These are phyloP conservation scores for Eidolon helvum DNA, from an alignment of 2,113 vertebrate genomes.

Conservation along the genomic window DNA sequence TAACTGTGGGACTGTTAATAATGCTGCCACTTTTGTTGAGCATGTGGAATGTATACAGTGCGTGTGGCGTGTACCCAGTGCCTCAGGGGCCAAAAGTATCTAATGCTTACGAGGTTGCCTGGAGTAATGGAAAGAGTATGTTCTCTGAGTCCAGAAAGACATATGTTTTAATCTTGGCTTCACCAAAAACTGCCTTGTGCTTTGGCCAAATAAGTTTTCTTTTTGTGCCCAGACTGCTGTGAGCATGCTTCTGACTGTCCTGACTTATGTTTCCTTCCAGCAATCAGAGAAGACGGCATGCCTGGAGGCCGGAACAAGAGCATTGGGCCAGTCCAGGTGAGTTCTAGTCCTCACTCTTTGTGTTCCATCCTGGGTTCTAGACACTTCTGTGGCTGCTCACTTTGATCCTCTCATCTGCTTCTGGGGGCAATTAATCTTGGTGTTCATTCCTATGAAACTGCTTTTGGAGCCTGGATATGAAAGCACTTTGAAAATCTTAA, in stretches of 20 bases:
- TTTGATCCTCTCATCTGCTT: not conserved
- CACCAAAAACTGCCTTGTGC: not conserved
- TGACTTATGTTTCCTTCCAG: conserved; percentile 81
- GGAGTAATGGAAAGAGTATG: not conserved
- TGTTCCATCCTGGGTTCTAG: too few relatives aligned
- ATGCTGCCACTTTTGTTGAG: not conserved
- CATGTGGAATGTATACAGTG: not conserved
- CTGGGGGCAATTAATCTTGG: not conserved
- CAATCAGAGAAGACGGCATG: conserved; percentile 99
- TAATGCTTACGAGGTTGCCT: not conserved
- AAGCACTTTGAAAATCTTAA: not conserved
- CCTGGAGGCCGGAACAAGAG: conserved; percentile 99
- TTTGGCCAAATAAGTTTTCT: conserved; percentile 9
- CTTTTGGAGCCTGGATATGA: not conserved
- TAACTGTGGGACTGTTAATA: not conserved
- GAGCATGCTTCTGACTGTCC: conserved; percentile 50
- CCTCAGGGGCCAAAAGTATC: not conserved
- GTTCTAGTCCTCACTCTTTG: not conserved
- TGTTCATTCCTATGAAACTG: not conserved
- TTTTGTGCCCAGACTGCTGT: conserved; percentile 1
- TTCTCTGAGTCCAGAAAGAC: not conserved
- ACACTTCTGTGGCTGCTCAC: too few relatives aligned
- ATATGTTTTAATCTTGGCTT: conserved; percentile 23
- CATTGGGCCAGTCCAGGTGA: conserved; percentile 98
- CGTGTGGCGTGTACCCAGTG: not conserved